Conservation (phyloP, 1,140 invertebrate species). For the Drosophila truncata region DNA sequence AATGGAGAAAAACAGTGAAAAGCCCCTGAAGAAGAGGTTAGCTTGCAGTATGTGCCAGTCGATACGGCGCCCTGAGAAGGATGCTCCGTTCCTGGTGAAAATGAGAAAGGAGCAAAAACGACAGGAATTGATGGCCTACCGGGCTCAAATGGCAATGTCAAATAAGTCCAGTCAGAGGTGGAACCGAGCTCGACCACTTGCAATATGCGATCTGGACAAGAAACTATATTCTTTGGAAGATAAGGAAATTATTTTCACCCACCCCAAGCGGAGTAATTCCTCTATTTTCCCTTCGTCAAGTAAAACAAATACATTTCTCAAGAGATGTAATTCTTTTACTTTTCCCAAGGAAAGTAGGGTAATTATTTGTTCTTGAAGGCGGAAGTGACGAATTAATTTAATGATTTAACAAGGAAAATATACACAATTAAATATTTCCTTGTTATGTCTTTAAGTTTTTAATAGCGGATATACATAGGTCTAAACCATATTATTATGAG, state of each 20-base stretch:
- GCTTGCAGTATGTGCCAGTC: conserved; percentile 40
- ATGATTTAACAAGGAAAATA: neutral
- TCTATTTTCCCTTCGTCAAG: neutral
- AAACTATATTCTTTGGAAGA: conserved; percentile 17
- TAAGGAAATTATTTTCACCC: neutral
- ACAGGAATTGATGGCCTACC: conserved; percentile 45
- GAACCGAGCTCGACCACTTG: neutral
- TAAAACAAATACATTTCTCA: neutral
- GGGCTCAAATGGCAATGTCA: neutral
- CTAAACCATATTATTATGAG: too few relatives aligned
- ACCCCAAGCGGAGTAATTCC: neutral
- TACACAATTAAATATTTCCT: neutral
- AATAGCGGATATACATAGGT: too few relatives aligned
- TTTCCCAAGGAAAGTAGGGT: neutral
- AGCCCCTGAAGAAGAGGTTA: neutral
- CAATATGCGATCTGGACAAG: neutral
- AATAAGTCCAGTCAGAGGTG: too few relatives aligned
- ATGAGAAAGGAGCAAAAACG: conserved; percentile 50
- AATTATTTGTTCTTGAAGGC: neutral
- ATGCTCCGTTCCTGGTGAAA: conserved; percentile 34
- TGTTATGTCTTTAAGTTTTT: neutral
- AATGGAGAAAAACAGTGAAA: neutral
- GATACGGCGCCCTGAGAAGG: neutral
- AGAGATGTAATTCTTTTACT: conserved; percentile 2
- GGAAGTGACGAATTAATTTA: neutral